Evolutionary conservation across 2,797 vertebrate species (phyloP), one percentile per base, ranked within the genome.

Genomic region (Malacoraja senta): DNA sequence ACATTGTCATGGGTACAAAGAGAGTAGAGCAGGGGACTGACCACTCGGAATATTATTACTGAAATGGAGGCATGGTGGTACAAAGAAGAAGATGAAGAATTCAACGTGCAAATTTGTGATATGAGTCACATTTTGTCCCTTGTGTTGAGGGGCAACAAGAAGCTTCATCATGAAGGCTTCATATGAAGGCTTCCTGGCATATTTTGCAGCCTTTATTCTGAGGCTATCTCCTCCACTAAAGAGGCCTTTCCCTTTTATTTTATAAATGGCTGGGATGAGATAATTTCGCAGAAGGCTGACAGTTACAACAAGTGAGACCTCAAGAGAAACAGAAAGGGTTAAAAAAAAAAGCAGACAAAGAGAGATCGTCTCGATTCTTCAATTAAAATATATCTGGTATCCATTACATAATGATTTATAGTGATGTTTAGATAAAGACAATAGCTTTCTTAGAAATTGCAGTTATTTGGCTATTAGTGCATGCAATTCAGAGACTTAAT

Each of bases 401-500:
- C 58, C 61, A 86, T 63, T 86, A 65, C 58, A 32, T 17, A 21
- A 86, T 86, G 26, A 84, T 19, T 61, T 29, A 58, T 12, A 24
- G 44, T 26, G 44, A 86, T 63, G 29, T 68, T 86, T 63, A 86
- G 13, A 35, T 86, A 61, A 86, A n/a, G 58, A 7, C 26, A 19
- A 65, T 35, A 65, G 13, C 21, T 8, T 65, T 29, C 6, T 0
- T 2, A 86, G 29, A 63, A 63, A 86, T 86, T 63, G 83, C 32
- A 63, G 58, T 86, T 86, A 84, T 84, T 84, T 84, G 24, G 44
- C 26, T 86, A 65, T 65, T 88, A 86, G 2, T 88, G n/a, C 32
- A 88, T 88, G n/a, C 29, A 88, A 65, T 65, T 88, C 29, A 68
- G n/a, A 68, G 83, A 19, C 17, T 68, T 68, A 88, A 35, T 88